A percentile compares a stretch with the other conserved stretches of the same genome.
Evolutionary conservation across 1,140 invertebrate species (phyloP).

Genomic region (fruit fly (Drosophila melanogaster)): Release_6_plus_ISO1_MT NT_033777.3:7335001-7335500

Average conservation of each 20-base stretch:
- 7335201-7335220: conserved; percentile 71
- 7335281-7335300: too few relatives aligned
- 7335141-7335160: conserved; percentile 20
- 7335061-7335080: conserved; percentile 43
- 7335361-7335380: too few relatives aligned
- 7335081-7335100: conserved; percentile 25
- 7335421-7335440: conserved; percentile 34
- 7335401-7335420: conserved; percentile 10
- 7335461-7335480: neutral
- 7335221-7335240: conserved; percentile 25
- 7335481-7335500: conserved; percentile 22
- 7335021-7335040: conserved; percentile 75
- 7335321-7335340: too few relatives aligned
- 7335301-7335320: too few relatives aligned
- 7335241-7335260: neutral
- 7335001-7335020: conserved; percentile 82
- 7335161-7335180: conserved; percentile 75
- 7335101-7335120: conserved; percentile 21
- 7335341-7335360: too few relatives aligned
- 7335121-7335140: conserved; percentile 31
- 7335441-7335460: conserved; percentile 8
- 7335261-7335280: too few relatives aligned
- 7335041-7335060: conserved; percentile 79
- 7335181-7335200: conserved; percentile 76
- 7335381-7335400: neutral